Evolutionary conservation across 2,888 invertebrate genomes (phyloP), one percentile per base, ranked within the genome.

Genomic region (Erynnis tages): DNA sequence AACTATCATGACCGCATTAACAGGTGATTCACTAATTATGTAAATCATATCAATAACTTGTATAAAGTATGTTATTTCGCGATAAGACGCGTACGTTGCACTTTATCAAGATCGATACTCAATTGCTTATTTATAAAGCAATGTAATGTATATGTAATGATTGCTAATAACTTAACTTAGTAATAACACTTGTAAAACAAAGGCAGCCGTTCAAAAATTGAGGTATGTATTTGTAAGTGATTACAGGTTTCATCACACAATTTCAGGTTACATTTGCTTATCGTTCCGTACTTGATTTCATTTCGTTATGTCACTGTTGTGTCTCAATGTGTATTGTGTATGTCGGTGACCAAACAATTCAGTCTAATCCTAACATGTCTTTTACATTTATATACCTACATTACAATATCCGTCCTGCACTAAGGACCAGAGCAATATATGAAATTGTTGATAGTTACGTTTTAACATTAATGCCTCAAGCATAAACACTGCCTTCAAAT

Each of bases 11-110:
- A 48, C 43, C 38, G 44, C 52, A 35, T 43, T 40, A 41, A 56
- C 76, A 73, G 70, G 73, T 73, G 71, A 54, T 63, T 73, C 72
- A 61, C 65, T 65, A 66, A 62, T 60, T 58, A 65, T 67, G 63
- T 58, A 66, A 64, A 67, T 41, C 37, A 32, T 17, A 37, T 45
- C 45, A 57, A 63, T 57, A 58, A 53, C 57, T 61, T 56, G 49
- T 49, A 62, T 66, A n/a, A n/a, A n/a, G n/a, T n/a, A 61, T 53
- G 45, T 40, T 52, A 55, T 58, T 30, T 40, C 27, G 14, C 43
- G 60, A 64, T 68, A 66, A 19, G 55, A 43, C 74, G 73, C 76
- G 76, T 70, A 61, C 61, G 53, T 62, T 62, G 57, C 60, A 61
- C 59, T 55, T 61, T 58, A 61, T 57, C 50, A 49, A 32, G 13